Conservation (phyloP, 2,888 invertebrate species). For the Lithodes maja region DNA sequence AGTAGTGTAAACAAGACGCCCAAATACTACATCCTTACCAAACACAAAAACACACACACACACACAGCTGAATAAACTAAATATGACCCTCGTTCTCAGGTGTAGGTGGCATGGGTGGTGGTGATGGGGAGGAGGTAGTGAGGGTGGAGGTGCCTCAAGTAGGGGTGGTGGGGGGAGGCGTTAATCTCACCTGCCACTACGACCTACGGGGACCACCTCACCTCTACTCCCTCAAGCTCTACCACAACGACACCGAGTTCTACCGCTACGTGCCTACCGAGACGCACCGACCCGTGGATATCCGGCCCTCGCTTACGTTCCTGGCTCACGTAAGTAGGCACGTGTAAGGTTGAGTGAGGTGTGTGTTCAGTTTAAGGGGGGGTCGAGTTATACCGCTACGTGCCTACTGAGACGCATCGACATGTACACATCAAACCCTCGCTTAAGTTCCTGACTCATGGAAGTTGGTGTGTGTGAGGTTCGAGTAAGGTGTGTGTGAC, state of each 20-base stretch:
- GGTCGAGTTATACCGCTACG: conserved; percentile 47
- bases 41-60: no score
- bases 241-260: conserved; percentile 70
- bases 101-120: background rate
- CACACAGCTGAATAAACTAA: no score
- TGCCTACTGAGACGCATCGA: background rate
- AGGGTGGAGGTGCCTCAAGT: background rate
- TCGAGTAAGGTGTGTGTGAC: no score
- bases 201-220: background rate
- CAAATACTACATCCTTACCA: no score
- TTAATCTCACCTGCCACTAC: background rate
- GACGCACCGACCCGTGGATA: background rate
- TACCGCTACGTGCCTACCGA: conserved; percentile 50
- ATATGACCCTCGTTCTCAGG: background rate
- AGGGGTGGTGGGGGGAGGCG: background rate
- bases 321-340: background rate
- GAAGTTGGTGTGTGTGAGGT: background rate
- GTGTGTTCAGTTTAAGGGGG: no score
- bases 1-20: no score
- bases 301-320: background rate
- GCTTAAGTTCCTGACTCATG: background rate
- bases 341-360: no score
- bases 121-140: background rate
- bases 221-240: conserved; percentile 69
- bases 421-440: background rate